These are phyloP conservation scores for Premnoplex brunnescens DNA, from an alignment of 2,797 vertebrate species.

Conservation along the genomic window DNA sequence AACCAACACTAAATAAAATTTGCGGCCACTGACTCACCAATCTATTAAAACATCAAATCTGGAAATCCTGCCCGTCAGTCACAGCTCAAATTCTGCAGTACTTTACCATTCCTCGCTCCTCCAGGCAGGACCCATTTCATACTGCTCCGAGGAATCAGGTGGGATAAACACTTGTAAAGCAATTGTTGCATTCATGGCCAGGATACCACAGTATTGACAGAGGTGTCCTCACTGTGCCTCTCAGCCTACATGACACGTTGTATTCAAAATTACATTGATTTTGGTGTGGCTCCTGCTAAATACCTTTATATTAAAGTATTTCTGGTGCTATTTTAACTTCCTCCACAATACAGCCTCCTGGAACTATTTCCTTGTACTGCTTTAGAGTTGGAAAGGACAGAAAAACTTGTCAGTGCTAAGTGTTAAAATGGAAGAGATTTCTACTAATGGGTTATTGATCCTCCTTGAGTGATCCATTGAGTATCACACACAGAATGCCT, in stretches of 20 bases:
- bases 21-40: neutral
- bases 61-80: neutral
- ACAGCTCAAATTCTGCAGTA: neutral
- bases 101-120: neutral
- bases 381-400: neutral
- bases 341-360: neutral
- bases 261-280: neutral
- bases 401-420: neutral
- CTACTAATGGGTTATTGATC: conserved; percentile 29
- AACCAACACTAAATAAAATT: neutral
- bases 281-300: neutral
- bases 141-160: neutral
- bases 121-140: neutral
- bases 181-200: neutral
- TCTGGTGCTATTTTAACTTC: neutral
- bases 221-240: neutral
- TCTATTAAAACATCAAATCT: neutral
- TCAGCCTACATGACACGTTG: neutral
- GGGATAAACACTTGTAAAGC: neutral
- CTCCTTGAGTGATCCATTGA: neutral
- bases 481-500: neutral
- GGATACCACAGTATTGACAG: neutral
- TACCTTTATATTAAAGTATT: neutral
- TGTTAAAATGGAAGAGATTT: conserved; percentile 38
- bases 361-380: neutral